A percentile compares a stretch with the other conserved stretches of the same genome.
These are phyloP conservation scores for Euphydryas editha DNA, from an alignment of 2,888 invertebrate species.

Conservation along the genomic window DNA sequence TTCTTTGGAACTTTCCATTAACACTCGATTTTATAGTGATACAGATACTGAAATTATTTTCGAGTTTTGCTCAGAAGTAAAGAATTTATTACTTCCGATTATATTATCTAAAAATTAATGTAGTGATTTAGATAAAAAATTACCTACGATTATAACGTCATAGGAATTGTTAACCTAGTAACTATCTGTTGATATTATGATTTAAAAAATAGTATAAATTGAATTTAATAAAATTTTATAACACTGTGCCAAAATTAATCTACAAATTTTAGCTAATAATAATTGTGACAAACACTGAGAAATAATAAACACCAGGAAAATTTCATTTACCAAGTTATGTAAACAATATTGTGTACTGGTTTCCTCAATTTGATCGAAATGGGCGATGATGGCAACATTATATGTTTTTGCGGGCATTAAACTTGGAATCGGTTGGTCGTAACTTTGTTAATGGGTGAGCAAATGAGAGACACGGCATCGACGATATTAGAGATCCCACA, in stretches of 20 bases:
- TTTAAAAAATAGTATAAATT: no score
- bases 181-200: no score
- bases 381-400: constrained; percentile 48
- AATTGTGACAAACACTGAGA: constrained; percentile 4
- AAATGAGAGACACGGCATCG: constrained; percentile 51
- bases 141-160: no score
- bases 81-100: not conserved
- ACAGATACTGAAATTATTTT: not conserved
- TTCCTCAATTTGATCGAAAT: constrained; percentile 46
- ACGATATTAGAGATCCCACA: constrained; percentile 22
- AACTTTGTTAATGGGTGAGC: constrained; percentile 52
- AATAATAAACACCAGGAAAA: constrained; percentile 19
- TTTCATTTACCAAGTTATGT: constrained; percentile 22
- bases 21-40: not conserved
- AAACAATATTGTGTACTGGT: constrained; percentile 37
- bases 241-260: not conserved
- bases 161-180: no score
- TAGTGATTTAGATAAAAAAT: no score
- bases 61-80: not conserved
- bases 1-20: not conserved
- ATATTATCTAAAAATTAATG: not conserved
- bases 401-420: constrained; percentile 56
- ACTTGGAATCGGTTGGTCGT: constrained; percentile 54
- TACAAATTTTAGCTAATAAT: not conserved
- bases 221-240: no score